Evolutionary conservation across 2,113 vertebrate genomes (phyloP).

Genomic region (Ochotona princeps): DNA sequence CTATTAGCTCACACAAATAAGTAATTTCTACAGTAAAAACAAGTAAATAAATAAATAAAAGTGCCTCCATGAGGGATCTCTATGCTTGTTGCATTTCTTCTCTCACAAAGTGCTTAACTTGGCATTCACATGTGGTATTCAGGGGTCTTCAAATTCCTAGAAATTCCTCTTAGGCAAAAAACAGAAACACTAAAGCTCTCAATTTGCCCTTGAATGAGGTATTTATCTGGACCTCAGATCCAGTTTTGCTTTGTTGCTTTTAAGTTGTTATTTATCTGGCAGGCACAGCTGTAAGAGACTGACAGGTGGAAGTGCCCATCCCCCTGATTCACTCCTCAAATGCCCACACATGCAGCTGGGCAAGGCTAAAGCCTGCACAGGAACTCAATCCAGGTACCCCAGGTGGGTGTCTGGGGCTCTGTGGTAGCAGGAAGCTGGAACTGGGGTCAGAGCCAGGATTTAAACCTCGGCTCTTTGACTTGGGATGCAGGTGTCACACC

Average conservation of each 20-base stretch:
- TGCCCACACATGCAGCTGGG: no score
- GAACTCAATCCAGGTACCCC: no score
- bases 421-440: no score
- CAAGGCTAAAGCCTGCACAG: no score
- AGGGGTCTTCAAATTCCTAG: background rate
- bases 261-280: no score
- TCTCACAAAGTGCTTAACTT: background rate
- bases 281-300: no score
- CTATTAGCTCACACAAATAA: background rate
- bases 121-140: background rate
- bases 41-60: background rate
- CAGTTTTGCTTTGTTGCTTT: background rate
- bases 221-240: background rate
- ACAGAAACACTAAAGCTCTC: background rate
- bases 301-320: no score
- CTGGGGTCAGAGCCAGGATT: no score
- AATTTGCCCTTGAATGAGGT: background rate
- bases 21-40: background rate
- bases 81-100: background rate
- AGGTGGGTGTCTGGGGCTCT: no score
- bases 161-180: slow-evolving; percentile 20
- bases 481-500: no score
- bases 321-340: no score
- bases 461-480: no score
- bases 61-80: background rate